These are phyloP conservation scores for Ellobius talpinus DNA, from an alignment of 2,113 vertebrate genomes.

Conservation along the genomic window DNA sequence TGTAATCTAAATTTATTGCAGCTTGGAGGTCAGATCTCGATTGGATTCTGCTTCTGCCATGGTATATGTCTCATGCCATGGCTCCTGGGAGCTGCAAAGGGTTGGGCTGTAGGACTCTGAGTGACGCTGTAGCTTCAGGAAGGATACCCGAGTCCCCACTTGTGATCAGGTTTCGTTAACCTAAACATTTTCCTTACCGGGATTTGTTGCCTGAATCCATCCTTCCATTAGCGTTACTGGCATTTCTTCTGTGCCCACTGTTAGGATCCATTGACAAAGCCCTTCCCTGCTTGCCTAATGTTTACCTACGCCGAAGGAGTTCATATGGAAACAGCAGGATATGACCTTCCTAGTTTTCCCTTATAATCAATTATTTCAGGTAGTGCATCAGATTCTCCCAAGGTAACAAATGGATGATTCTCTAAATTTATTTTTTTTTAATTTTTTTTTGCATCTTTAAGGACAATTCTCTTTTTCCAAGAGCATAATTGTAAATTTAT, in stretches of 20 bases:
- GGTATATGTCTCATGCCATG: not conserved
- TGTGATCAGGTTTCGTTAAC: not conserved
- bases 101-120: not conserved
- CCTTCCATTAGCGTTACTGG: no score
- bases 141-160: not conserved
- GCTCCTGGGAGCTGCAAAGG: no score
- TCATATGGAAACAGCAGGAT: not conserved
- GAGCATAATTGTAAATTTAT: not conserved
- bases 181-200: not conserved
- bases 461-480: not conserved
- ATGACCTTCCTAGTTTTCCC: not conserved
- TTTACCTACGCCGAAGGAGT: not conserved
- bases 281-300: not conserved
- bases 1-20: not conserved
- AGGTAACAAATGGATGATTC: not conserved
- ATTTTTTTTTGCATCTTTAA: not conserved
- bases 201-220: not conserved
- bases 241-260: not conserved
- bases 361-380: not conserved
- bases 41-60: not conserved
- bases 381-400: not conserved
- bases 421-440: not conserved
- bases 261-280: not conserved
- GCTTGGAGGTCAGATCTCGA: not conserved
- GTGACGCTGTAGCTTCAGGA: not conserved